Evolutionary conservation across 1,140 invertebrate species (phyloP), one percentile per base, ranked within the genome.

Genomic region (Drosophila ambigua): DNA sequence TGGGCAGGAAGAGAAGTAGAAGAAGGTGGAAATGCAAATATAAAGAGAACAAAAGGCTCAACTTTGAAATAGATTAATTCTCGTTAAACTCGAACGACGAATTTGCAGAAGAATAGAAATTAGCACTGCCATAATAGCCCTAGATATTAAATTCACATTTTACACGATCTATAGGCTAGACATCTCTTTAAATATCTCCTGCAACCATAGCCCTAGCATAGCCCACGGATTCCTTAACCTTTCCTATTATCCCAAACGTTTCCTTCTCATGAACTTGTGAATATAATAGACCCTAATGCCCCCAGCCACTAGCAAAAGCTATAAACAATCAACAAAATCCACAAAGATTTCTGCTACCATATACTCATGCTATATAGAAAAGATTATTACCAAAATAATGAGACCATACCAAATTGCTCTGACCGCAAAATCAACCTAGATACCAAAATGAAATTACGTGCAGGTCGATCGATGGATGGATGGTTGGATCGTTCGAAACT

Each of bases 361-460:
- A 58, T 15, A 24, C 5, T 24, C 53, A n/a, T 46, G 11, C 35
- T 39, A 61, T 54, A 66, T 66, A 74, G 20, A 84, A 79, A 76
- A 79, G 39, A 71, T 77, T 72, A 84, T 85, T 84, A 85, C 62
- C 46, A 45, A 79, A 59, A 77, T 80, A 83, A 83, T 85, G 67
- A 68, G 81, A 74, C 77, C 72, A 64, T 61, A 61, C 71, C 69
- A 44, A 83, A 83, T 83, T 83, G 75, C 69, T 13, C 35, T 71
- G 76, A 74, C 60, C 72, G 60, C 72, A 73, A 73, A 69, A 73
- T 39, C 35, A 57, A 46, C 69, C 55, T 39, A 64, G 58, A 61
- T 41, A 60, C 59, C 63, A 63, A 77, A 68, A 67, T 69, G 51
- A 62, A 73, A 63, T 63, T 73, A 73, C 71, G 59, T 72, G 58